phyloP scores from a whole-genome alignment of 1,140 invertebrate genomes.

The Uloborus diversus region DNA sequence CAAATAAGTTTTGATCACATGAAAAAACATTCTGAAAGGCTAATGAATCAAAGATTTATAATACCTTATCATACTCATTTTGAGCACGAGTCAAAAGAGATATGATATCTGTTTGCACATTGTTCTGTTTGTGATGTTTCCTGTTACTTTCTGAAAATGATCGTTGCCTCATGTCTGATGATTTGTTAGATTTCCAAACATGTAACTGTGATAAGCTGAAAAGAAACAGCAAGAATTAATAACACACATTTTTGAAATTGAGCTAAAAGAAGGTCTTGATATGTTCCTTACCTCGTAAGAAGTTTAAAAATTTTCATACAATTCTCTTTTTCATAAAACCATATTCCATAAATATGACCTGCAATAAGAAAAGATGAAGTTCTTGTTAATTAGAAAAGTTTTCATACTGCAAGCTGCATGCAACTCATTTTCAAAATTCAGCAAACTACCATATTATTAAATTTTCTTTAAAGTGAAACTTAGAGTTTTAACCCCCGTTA shows the following conservation, averaged over 20 bases:
- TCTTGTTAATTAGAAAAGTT: neutral
- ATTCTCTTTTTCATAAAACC: constrained; percentile 92
- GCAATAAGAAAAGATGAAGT: constrained; percentile 54
- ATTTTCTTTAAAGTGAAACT: too few species aligned
- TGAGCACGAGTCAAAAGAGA: constrained; percentile 90
- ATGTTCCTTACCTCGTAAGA: constrained; percentile 63
- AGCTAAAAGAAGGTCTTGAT: neutral
- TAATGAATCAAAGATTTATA: too few species aligned
- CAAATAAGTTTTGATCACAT: too few species aligned
- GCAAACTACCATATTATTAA: too few species aligned
- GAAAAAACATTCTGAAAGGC: neutral
- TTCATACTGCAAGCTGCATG: too few species aligned
- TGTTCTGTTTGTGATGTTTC: constrained; percentile 63
- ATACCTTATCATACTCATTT: constrained; percentile 70
- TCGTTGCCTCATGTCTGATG: constrained; percentile 61
- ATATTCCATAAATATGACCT: constrained; percentile 78
- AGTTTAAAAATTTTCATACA: constrained; percentile 76
- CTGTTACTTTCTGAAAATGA: constrained; percentile 59
- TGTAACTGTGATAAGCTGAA: constrained; percentile 47
- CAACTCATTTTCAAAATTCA: too few species aligned
- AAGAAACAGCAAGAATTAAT: neutral
- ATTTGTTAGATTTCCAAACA: constrained; percentile 69
- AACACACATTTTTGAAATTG: constrained; percentile 66
- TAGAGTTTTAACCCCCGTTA: too few species aligned
- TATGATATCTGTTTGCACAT: constrained; percentile 77